Conservation (phyloP, 2,113 vertebrate genomes). For the Morone saxatilis region DNA sequence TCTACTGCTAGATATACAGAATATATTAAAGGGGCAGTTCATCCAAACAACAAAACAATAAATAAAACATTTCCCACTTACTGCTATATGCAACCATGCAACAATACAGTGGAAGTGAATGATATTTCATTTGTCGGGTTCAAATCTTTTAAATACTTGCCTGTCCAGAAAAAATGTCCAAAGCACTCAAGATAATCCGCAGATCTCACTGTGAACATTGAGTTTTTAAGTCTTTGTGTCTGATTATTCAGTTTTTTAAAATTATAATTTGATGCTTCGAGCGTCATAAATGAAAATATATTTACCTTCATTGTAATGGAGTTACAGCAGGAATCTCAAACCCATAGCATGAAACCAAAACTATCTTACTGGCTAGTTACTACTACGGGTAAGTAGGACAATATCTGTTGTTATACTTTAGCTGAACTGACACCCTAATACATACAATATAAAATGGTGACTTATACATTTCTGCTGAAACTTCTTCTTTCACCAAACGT, state of each 20-base stretch:
- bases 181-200: too few species aligned
- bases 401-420: not conserved
- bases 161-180: too few species aligned
- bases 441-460: not conserved
- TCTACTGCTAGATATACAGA: not conserved
- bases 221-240: not conserved
- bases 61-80: not conserved
- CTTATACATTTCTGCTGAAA: constrained; percentile 1
- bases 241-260: not conserved
- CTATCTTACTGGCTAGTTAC: not conserved
- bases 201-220: not conserved
- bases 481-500: not conserved
- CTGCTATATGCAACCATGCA: not conserved
- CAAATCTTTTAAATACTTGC: not conserved
- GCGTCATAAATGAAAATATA: not conserved
- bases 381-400: not conserved
- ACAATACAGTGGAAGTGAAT: not conserved
- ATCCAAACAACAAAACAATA: not conserved
- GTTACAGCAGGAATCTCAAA: not conserved
- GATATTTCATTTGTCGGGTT: not conserved
- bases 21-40: not conserved
- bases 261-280: not conserved
- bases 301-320: not conserved
- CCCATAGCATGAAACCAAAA: not conserved
- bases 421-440: not conserved